Percentiles rank a stretch among this genome's conserved stretches.
These are phyloP conservation scores for Nesogale talazaci DNA, from an alignment of 2,113 vertebrate genomes.

Conservation along the genomic window DNA sequence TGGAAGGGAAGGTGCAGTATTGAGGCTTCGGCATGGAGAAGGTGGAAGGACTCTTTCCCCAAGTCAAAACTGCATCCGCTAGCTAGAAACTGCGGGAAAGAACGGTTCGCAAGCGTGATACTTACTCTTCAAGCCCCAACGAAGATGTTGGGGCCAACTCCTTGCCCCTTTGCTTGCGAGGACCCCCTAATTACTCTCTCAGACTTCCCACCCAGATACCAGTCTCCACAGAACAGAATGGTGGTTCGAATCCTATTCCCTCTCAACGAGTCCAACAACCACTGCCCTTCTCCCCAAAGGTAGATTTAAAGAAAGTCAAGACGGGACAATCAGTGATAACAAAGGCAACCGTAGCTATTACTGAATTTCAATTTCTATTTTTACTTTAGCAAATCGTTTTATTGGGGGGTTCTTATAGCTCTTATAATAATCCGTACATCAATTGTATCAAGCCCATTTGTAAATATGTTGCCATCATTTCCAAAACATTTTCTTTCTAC, in stretches of 20 bases:
- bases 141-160: neutral
- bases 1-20: neutral
- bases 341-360: neutral
- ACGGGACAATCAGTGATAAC: neutral
- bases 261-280: neutral
- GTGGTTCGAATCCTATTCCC: neutral
- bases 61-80: neutral
- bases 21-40: neutral
- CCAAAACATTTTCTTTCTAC: too few relatives aligned
- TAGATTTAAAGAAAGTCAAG: neutral
- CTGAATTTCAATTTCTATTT: neutral
- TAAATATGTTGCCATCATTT: too few relatives aligned
- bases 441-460: too few relatives aligned
- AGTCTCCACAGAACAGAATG: neutral
- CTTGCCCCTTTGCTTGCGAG: neutral
- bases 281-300: neutral
- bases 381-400: too few relatives aligned
- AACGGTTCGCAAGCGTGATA: neutral
- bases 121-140: neutral
- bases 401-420: too few relatives aligned
- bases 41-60: fast-evolving
- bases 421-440: too few relatives aligned
- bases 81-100: neutral
- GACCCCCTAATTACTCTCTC: neutral
- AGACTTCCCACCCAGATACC: neutral